These are phyloP conservation scores for Percopsis transmontana DNA, from an alignment of 2,113 vertebrate species.

Conservation along the genomic window DNA sequence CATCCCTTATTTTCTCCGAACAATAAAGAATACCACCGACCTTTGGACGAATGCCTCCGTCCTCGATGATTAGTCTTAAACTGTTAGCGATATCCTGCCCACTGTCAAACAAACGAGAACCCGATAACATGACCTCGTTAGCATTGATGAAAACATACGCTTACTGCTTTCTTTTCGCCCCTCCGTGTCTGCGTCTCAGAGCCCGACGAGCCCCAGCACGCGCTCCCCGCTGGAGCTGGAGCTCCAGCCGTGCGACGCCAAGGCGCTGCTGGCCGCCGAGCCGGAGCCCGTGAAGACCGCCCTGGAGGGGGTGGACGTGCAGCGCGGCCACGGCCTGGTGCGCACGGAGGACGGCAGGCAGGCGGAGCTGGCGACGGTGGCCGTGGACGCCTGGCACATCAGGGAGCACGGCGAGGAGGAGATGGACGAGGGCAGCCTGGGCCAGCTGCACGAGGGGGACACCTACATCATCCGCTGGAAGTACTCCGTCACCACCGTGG, in stretches of 20 bases:
- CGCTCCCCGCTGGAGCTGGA: slow-evolving; percentile 65
- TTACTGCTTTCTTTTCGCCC: neutral
- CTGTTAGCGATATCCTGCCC: too few species aligned
- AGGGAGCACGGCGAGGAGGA: slow-evolving; percentile 78
- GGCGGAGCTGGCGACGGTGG: slow-evolving; percentile 73
- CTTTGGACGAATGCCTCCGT: too few species aligned
- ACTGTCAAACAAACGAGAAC: too few species aligned
- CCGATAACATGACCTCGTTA: too few species aligned
- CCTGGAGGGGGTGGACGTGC: slow-evolving; percentile 80
- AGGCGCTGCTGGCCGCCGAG: slow-evolving; percentile 66
- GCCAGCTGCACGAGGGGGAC: slow-evolving; percentile 79
- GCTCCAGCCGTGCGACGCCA: slow-evolving; percentile 72
- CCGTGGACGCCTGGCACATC: slow-evolving; percentile 80
- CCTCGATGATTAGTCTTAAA: too few species aligned
- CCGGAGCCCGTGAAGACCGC: slow-evolving; percentile 42
- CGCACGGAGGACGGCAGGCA: slow-evolving; percentile 72
- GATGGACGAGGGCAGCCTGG: slow-evolving; percentile 68
- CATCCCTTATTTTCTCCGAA: too few species aligned
- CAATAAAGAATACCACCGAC: too few species aligned
- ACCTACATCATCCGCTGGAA: slow-evolving; percentile 83
- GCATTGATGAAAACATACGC: neutral
- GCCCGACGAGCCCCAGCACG: slow-evolving; percentile 49
- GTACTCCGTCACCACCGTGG: slow-evolving; percentile 78
- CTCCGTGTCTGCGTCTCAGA: slow-evolving; percentile 45
- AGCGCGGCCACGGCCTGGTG: slow-evolving; percentile 77